Conservation (phyloP, 2,113 vertebrate genomes). For the Clinocottus analis region DNA sequence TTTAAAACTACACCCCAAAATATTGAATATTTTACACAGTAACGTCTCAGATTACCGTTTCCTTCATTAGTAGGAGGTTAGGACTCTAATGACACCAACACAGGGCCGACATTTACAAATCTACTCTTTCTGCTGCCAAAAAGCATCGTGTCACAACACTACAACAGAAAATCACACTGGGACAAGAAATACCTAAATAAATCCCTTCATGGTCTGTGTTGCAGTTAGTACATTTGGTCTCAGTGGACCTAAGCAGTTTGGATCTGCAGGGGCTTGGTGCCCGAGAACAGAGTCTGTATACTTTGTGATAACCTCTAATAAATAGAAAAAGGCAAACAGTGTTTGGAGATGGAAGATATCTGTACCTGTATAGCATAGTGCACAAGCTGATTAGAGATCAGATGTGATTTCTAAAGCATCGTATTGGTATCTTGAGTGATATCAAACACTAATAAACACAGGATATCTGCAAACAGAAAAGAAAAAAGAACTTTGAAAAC, state of each 20-base stretch:
- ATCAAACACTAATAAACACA: slow-evolving; percentile 1
- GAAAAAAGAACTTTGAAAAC: background rate
- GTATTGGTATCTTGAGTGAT: background rate
- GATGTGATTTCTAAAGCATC: slow-evolving; percentile 7
- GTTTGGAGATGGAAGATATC: background rate
- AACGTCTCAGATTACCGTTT: slow-evolving; percentile 14
- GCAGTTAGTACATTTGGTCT: slow-evolving; percentile 53
- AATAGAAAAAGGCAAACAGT: background rate
- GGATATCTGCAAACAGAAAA: background rate
- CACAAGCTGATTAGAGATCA: background rate
- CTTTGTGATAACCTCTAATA: background rate
- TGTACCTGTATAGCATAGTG: background rate
- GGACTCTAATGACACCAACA: slow-evolving; percentile 8
- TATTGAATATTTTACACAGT: background rate
- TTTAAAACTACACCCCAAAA: background rate
- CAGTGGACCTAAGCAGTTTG: slow-evolving; percentile 39
- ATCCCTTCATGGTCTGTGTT: slow-evolving; percentile 54
- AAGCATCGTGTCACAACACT: slow-evolving; percentile 24
- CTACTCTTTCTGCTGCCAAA: slow-evolving; percentile 30
- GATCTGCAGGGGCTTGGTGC: slow-evolving; percentile 35
- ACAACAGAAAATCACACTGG: slow-evolving; percentile 22
- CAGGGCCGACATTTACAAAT: slow-evolving; percentile 45
- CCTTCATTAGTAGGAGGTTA: slow-evolving; percentile 43
- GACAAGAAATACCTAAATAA: slow-evolving; percentile 40
- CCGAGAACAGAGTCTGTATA: slow-evolving; percentile 19